Evolutionary conservation across 2,113 vertebrate species (phyloP), one percentile per base, ranked within the genome.

Genomic region (Cranoglanis bouderius): DNA sequence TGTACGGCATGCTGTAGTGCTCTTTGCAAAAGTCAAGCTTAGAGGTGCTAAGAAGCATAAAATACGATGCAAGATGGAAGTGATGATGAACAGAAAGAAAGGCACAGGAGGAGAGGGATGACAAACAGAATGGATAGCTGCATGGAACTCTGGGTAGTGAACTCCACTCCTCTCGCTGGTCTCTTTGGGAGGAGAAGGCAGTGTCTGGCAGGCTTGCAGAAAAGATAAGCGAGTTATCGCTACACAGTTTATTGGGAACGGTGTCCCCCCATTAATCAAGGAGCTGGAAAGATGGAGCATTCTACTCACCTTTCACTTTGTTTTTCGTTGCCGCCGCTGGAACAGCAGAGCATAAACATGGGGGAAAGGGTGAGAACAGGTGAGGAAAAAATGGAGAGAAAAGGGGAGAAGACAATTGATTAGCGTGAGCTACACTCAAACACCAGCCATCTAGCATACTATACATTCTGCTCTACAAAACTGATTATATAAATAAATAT

Each of bases 251-350:
- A 91, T 89, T 90, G 89, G 85, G 84, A 91, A 87, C 26, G 21
- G 85, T 88, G 90, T 90, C 82, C 89, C 46, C 74, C 85, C 84
- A 91, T 91, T 90, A 85, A 92, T 91, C 90, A 92, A 88, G 87
- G 65, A 87, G 88, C 85, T 53, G 77, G 65, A 85, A 87, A 87
- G 84, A 91, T 85, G 85, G 90, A 89, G 89, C 88, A 88, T 75
- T 83, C 82, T 51, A 96, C 96, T 96, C 95, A 96, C 96, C 96
- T 96, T 94, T 94, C 84, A 91, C 93, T 95, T 96, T 96, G 93
- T 94, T 95, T 94, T 96, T 96, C 91, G 94, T 94, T 92, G 95
- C 95, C 94, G 95, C 94, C 94, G 92, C 96, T 96, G 94, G 90
- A 92, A 93, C 92, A 77, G 92, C 89, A 92, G 65, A 85, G 91